phyloP scores from a whole-genome alignment of 2,113 vertebrate species.

The Barbus barbus region DNA sequence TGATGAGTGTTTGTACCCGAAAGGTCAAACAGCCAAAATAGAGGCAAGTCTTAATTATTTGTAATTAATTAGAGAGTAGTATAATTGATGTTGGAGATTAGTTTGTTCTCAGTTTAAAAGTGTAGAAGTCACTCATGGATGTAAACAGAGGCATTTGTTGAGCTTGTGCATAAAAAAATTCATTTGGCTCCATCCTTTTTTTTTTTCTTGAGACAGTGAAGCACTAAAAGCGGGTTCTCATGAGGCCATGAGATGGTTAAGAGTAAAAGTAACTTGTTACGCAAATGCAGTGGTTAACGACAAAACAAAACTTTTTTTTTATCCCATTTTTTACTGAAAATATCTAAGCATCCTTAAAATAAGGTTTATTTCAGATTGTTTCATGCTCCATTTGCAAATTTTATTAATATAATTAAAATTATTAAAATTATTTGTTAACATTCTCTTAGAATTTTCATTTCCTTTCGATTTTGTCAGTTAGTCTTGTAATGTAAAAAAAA shows the following conservation, averaged over 20 bases:
- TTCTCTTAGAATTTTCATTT: too few relatives aligned
- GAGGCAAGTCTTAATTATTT: constrained; percentile 44
- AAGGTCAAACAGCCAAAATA: constrained; percentile 46
- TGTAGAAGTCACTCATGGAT: constrained; percentile 29
- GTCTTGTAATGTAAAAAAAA: too few relatives aligned
- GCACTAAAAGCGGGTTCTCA: not conserved
- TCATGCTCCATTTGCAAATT: too few relatives aligned
- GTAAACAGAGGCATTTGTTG: constrained; percentile 2
- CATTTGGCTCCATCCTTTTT: not conserved
- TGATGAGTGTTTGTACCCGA: constrained; percentile 48
- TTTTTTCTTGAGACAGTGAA: not conserved
- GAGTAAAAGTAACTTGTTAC: not conserved
- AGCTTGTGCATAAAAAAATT: not conserved
- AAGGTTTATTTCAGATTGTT: too few relatives aligned
- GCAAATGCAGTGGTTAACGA: not conserved
- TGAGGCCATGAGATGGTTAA: not conserved
- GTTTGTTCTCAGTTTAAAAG: constrained; percentile 23
- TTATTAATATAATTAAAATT: too few relatives aligned
- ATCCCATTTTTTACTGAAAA: too few relatives aligned
- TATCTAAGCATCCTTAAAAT: too few relatives aligned
- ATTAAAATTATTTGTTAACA: too few relatives aligned
- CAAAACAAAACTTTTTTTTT: too few relatives aligned
- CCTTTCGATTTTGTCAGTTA: too few relatives aligned
- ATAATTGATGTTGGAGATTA: constrained; percentile 49
- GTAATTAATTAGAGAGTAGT: constrained; percentile 37